phyloP scores from a whole-genome alignment of 2,888 invertebrate species.

The Aleiodes testaceus region DNA sequence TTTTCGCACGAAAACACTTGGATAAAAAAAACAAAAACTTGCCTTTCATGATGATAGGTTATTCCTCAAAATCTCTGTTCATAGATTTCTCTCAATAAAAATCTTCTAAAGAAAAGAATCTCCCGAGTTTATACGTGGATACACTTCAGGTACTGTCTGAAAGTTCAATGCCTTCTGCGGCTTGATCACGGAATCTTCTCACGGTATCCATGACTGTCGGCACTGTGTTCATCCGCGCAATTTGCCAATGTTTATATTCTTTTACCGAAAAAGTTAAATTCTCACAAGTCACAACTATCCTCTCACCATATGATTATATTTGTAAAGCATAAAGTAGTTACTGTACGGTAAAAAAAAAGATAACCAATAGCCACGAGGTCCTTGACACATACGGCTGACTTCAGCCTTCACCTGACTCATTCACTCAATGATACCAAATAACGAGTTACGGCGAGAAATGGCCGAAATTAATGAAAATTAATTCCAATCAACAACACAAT shows the following conservation, averaged over 20 bases:
- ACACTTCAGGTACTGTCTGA: slow-evolving; percentile 25
- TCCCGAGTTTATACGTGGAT: slow-evolving; percentile 41
- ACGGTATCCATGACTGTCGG: slow-evolving; percentile 49
- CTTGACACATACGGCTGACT: slow-evolving; percentile 33
- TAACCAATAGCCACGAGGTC: slow-evolving; percentile 31
- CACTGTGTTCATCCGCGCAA: slow-evolving; percentile 26
- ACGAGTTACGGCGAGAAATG: too few species aligned
- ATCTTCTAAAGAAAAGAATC: slow-evolving; percentile 47
- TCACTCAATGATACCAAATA: neutral
- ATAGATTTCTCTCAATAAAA: slow-evolving; percentile 45
- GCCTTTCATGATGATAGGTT: slow-evolving; percentile 64
- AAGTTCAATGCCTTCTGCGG: slow-evolving; percentile 40
- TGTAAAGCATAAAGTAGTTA: slow-evolving; percentile 18
- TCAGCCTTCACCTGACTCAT: slow-evolving; percentile 30
- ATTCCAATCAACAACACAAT: too few species aligned
- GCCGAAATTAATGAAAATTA: too few species aligned
- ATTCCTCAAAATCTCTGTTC: neutral
- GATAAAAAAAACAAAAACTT: slow-evolving; percentile 42
- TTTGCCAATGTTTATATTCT: slow-evolving; percentile 23
- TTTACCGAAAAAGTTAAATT: neutral
- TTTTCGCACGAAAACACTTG: neutral
- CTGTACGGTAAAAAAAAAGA: neutral
- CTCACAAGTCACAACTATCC: slow-evolving; percentile 26
- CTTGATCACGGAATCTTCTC: slow-evolving; percentile 49
- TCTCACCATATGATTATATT: slow-evolving; percentile 23